phyloP scores from a whole-genome alignment of 2,113 vertebrate genomes.

The Galeopterus variegatus region DNA sequence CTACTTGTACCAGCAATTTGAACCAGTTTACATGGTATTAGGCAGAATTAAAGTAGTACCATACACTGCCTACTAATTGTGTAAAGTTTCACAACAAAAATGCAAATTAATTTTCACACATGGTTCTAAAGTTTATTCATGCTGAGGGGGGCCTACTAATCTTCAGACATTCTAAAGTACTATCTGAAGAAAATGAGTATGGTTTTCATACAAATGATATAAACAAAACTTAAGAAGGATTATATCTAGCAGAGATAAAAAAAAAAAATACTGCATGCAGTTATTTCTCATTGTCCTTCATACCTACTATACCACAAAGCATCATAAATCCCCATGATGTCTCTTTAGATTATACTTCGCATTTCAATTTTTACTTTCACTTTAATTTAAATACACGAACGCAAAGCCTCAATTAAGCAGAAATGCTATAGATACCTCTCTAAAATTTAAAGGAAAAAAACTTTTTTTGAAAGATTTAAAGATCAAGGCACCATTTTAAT shows the following conservation, averaged over 20 bases:
- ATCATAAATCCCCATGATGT: not conserved
- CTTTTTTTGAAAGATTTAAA: constrained; percentile 46
- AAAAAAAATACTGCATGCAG: not conserved
- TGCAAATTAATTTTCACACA: constrained; percentile 45
- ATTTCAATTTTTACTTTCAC: constrained; percentile 31
- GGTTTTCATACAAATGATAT: constrained; percentile 26
- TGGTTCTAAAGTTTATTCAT: constrained; percentile 51
- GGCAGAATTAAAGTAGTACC: constrained; percentile 21
- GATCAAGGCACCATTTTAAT: not conserved
- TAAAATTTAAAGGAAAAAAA: constrained; percentile 61
- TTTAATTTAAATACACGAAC: constrained; percentile 46
- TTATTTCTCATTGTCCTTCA: not conserved
- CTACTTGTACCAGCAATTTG: not conserved
- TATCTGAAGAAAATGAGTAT: constrained; percentile 51
- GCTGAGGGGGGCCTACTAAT: not conserved
- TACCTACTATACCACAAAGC: not conserved
- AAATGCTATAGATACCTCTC: constrained; percentile 25
- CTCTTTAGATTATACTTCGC: not conserved
- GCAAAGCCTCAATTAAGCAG: constrained; percentile 40
- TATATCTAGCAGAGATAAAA: not conserved
- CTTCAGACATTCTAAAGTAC: constrained; percentile 40
- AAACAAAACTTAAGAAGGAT: constrained; percentile 31
- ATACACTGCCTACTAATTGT: not conserved
- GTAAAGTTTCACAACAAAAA: constrained; percentile 42
- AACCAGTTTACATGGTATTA: not conserved